phyloP scores from a whole-genome alignment of 2,888 invertebrate genomes.

The Alloscopus bannaensis region DNA sequence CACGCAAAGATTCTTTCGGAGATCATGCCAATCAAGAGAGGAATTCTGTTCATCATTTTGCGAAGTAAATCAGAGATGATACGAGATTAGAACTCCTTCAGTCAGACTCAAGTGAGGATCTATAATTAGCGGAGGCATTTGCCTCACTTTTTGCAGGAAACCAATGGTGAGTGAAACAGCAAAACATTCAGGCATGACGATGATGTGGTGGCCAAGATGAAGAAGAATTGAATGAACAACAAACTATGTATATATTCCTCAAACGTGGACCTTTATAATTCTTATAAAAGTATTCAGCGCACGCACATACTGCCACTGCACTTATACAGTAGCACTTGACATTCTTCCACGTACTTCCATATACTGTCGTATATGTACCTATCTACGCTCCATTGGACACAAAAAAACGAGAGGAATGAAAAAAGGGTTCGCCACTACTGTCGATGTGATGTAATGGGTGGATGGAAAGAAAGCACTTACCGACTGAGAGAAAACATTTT shows the following conservation, averaged over 20 bases:
- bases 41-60: constrained; percentile 16
- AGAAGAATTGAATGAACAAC: constrained; percentile 47
- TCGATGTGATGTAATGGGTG: too few relatives aligned
- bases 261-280: too few relatives aligned
- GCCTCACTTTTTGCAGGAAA: constrained; percentile 46
- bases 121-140: constrained; percentile 55
- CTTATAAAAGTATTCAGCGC: too few relatives aligned
- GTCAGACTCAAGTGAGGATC: constrained; percentile 9
- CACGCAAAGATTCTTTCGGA: too few relatives aligned
- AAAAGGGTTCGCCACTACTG: neutral
- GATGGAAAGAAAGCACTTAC: too few relatives aligned
- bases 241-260: too few relatives aligned
- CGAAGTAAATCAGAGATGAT: constrained; percentile 15
- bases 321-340: constrained; percentile 17
- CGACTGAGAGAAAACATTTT: constrained; percentile 71
- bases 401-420: neutral
- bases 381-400: too few relatives aligned
- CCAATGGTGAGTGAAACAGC: constrained; percentile 37
- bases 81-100: neutral
- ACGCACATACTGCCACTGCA: constrained; percentile 56
- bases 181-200: constrained; percentile 39
- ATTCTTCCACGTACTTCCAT: constrained; percentile 47
- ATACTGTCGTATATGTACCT: too few relatives aligned
- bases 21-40: constrained; percentile 3
- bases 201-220: neutral